Conservation (phyloP, 2,797 vertebrate genomes). For the Protosalanx chinensis region DNA sequence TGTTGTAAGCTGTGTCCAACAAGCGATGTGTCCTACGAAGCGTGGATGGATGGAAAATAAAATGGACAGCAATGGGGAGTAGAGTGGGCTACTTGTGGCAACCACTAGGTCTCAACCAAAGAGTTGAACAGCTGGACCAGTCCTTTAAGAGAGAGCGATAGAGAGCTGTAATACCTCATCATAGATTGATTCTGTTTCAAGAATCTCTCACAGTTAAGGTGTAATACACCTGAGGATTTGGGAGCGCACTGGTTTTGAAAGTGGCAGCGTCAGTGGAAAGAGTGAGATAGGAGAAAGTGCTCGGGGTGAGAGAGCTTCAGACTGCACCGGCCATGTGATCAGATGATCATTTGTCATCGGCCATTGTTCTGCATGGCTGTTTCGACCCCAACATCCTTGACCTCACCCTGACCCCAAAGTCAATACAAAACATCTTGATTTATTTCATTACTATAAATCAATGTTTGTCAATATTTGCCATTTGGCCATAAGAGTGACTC, state of each 20-base stretch:
- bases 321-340: background rate
- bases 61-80: slow-evolving; percentile 19
- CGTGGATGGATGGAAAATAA: slow-evolving; percentile 35
- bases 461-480: background rate
- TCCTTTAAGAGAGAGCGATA: slow-evolving; percentile 14
- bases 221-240: too few species aligned
- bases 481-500: background rate
- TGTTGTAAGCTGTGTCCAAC: slow-evolving; percentile 26
- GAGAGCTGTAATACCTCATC: background rate
- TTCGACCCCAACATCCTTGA: background rate
- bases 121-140: slow-evolving; percentile 8
- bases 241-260: too few species aligned
- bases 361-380: background rate
- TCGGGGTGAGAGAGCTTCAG: background rate
- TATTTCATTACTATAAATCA: background rate
- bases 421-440: background rate
- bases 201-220: too few species aligned
- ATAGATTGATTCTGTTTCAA: background rate
- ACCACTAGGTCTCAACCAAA: slow-evolving; percentile 26
- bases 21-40: slow-evolving; percentile 39
- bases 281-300: background rate
- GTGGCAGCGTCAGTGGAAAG: background rate
- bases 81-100: slow-evolving; percentile 21
- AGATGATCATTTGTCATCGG: background rate
- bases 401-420: background rate